A percentile compares a stretch with the other conserved stretches of the same genome.
Conservation (phyloP, 2,113 vertebrate species). For the Phylloscopus trochilus region DNA sequence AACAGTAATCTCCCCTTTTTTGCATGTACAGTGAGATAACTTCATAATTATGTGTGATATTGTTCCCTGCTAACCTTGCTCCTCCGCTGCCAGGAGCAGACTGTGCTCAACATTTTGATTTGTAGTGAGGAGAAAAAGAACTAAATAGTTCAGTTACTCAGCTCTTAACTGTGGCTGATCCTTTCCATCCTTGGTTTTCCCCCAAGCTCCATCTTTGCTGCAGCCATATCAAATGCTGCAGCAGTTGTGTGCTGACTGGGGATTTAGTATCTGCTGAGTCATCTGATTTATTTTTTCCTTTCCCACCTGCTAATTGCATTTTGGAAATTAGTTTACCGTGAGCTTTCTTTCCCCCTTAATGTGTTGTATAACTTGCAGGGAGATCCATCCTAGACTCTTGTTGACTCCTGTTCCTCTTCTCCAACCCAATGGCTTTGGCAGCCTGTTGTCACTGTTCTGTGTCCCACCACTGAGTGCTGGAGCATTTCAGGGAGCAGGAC, state of each 20-base stretch:
- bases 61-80: background rate
- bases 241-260: accelerated
- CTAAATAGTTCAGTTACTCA: background rate
- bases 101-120: background rate
- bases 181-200: background rate
- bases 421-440: background rate
- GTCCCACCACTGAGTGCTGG: background rate
- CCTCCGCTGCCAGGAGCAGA: background rate
- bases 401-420: background rate
- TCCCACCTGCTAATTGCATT: background rate
- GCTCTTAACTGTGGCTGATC: background rate
- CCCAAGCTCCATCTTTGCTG: background rate
- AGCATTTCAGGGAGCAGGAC: background rate
- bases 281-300: background rate
- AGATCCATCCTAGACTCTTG: background rate
- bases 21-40: background rate
- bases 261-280: background rate
- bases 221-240: background rate
- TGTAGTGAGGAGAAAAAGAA: background rate
- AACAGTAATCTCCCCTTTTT: background rate
- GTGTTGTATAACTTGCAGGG: background rate
- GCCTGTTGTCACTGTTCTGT: accelerated
- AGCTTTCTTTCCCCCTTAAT: background rate
- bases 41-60: background rate
- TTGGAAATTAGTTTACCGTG: background rate